These are phyloP conservation scores for Odontamblyopus lacepedii DNA, from an alignment of 2,797 vertebrate genomes.

Conservation along the genomic window DNA sequence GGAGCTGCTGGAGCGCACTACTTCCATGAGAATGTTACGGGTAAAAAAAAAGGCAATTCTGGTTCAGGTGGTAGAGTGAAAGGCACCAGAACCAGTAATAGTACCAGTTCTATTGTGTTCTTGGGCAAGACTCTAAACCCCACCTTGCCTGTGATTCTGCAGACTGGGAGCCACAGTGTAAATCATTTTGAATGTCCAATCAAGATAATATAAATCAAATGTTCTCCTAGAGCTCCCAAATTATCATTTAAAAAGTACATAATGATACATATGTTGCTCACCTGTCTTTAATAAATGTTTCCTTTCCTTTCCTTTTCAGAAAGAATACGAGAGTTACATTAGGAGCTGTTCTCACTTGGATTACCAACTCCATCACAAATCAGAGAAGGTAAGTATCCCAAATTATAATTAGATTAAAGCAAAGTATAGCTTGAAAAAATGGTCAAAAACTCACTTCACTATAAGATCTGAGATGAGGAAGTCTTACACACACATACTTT, in stretches of 20 bases:
- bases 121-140: neutral
- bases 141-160: neutral
- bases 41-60: conserved; percentile 40
- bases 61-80: neutral
- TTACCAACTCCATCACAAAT: conserved; percentile 64
- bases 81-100: neutral
- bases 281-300: neutral
- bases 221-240: conserved; percentile 7
- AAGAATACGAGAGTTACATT: conserved; percentile 62
- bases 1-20: conserved; percentile 64
- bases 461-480: no score
- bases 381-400: conserved; percentile 51
- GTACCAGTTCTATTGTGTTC: neutral
- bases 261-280: no score
- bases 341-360: conserved; percentile 56
- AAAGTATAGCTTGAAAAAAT: neutral
- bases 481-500: no score
- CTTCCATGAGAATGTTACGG: conserved; percentile 74
- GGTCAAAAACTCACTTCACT: no score
- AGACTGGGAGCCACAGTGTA: neutral
- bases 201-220: neutral
- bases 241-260: neutral
- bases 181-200: no score
- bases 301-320: conserved; percentile 43
- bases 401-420: neutral